Evolutionary conservation across 1,140 invertebrate species (phyloP), one percentile per base, ranked within the genome.

Genomic region (Druon quercuslanigerum): DNA sequence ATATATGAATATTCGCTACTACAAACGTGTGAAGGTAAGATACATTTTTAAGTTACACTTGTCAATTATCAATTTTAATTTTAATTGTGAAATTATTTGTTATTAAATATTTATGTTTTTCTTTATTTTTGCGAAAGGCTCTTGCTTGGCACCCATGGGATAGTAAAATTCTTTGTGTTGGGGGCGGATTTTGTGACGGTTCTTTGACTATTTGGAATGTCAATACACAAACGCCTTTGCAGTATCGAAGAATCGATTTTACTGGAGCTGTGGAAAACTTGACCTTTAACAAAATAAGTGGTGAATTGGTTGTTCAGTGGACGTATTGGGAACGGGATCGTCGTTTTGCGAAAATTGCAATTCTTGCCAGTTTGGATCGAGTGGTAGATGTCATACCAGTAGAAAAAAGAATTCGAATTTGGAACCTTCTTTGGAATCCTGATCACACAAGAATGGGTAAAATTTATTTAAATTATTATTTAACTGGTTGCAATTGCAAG

Each of bases 291-390:
- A 88, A 88, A 51, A 71, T 82, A 3, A 89, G 84, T 50, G 87
- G 83, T 8, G 88, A 90, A 70, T 57, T 90, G 52, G 72, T 88
- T n/a, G 88, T 90, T 6, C 79, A 86, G 7, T 89, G 88, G 87
- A 82, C 78, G 9, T 85, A 85, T 40, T 71, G 51, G 8, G 75
- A 80, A 5, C 73, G 70, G 1, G 25, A 74, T 2, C 75, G 46
- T 3, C 51, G 75, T 66, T 73, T 46, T 25, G 79, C 73, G 2
- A 74, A 82, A 40, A 80, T 89, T 3, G 79, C 80, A 1, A 77
- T 89, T 20, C 73, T 89, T 1, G 79, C 83, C 3, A 82, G 72
- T 71, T 80, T 88, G 16, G 79, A 88, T 75, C 73, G 54, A 6
- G 71, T 88, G 19, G 87, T 89, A 13, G 88, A 90, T 70, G 78